Evolutionary conservation across 1,140 invertebrate species (phyloP), one percentile per base, ranked within the genome.

Genomic region (Hesperophylax magnus): DNA sequence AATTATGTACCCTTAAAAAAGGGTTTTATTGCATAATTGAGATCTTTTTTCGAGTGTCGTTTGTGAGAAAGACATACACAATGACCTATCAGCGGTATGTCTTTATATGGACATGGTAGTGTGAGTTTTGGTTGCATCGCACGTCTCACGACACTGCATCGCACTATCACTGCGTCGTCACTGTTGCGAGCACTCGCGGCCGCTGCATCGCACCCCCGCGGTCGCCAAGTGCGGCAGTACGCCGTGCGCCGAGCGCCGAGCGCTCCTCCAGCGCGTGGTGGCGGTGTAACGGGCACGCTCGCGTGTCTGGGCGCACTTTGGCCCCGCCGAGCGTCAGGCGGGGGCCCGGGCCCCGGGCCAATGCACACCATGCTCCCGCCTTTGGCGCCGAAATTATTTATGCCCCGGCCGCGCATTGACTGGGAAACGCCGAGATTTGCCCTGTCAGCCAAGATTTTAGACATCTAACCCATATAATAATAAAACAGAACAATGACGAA

Each of bases 371-470:
- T 17, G 71, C 58, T 11, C 77, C 77, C 77, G 77, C 77, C 77
- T 47, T 72, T 27, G 77, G 77, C 77, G 77, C 77, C 77, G 58
- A 79, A 79, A 79, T 79, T 56, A 79, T 71, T 79, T 47, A 47
- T 47, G 39, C 39, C 39, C 34, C 39, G 39, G 39, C 39, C 39
- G 11, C 39, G 39, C 39, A 47, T 47, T 47, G 39, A 47, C 39
- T 47, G 39, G 39, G 39, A 47, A 47, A 47, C 39, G 39, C 1
- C 11, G 39, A 47, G 39, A 47, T 47, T 39, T 47, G 39, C 11
- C 11, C 39, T 47, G 27, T 27, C 2, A 27, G 27, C 2, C 27
- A 27, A 27, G 27, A 2, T 27, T 27, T 27, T 27, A 5, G 27
- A 27, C 27, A 5, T 27, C 5, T 27, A 27, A 27, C 27, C 2